Evolutionary conservation across 2,113 vertebrate genomes (phyloP), one percentile per base, ranked within the genome.

Genomic region (Oryzias celebensis): DNA sequence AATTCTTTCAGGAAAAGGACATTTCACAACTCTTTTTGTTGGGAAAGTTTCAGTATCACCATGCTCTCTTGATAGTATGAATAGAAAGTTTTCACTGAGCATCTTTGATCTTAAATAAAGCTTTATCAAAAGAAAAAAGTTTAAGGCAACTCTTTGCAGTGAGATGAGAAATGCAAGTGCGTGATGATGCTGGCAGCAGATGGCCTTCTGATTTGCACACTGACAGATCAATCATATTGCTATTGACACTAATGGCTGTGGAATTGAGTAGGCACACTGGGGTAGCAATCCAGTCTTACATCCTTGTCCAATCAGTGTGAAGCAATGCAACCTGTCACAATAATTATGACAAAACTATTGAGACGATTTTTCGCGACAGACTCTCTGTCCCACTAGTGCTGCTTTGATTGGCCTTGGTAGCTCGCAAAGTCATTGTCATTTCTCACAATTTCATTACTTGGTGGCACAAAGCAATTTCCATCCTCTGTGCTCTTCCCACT

Each of bases 361-460:
- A 78, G 80, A 78, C 57, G 41, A 55, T 74, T 73, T 85, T 86
- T 79, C 73, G 81, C 71, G 53, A 59, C 53, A 48, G 62, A 49
- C 64, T 76, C 41, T 5, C 48, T 52, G 73, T 86, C 86, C 86
- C 83, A 68, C 61, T 58, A 62, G 78, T 80, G 73, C 70, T 83
- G 69, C 73, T 74, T 80, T 87, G 81, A 87, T 87, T 85, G 86
- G 87, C 88, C 87, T 87, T 84, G 81, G 82, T 86, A 59, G 66
- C 82, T 84, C 43, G 59, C 78, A 84, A 86, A 82, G 84, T 84
- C 84, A 80, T 77, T 82, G 81, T 87, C 84, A 86, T 90, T 85
- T 79, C 77, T 90, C 81, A 87, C 79, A 72, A 85, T 78, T 90
- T 87, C 80, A 87, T 87, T 87, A 85, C 82, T 85, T 78, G 71